Evolutionary conservation across 2,113 vertebrate species (phyloP), one percentile per base, ranked within the genome.

Genomic region (Oostethus manadensis): DNA sequence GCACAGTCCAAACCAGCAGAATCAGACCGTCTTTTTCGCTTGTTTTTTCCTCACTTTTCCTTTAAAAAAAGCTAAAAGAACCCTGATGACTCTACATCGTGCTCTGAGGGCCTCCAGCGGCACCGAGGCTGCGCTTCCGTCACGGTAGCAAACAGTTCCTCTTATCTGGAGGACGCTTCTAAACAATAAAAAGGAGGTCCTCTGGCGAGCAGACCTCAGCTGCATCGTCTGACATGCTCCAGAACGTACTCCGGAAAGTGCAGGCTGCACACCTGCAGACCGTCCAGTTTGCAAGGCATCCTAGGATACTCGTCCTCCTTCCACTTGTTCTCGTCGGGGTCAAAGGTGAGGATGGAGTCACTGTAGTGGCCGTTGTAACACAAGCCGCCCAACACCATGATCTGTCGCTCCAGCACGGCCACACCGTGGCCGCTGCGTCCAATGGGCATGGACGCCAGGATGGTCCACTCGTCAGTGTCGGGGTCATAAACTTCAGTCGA

Each of bases 311-410:
- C 97, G 67, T 99, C 97, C 90, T 99, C 97, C 88, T 99, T 99
- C 97, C 97, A 99, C 81, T 98, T 99, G 89, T 99, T 99, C 49
- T 98, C 97, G 60, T 98, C 95, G 0, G 97, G 95, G 87, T 99
- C 96, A 69, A 98, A 99, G 51, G 96, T 99, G 58, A 99, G 94
- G 86, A 99, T 99, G 0, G 97, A 99, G 93, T 99, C 97, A 65
- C 96, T 98, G 88, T 99, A 99, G 86, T 99, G 97, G 74, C 97
- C 97, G 35, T 98, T 99, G 88, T 99, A 99, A 83, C 97, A 99
- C 73, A 99, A 91, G 62, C 97, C 97, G 51, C 97, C 97, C 66
- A 99, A 93, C 87, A 99, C 97, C 94, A 99, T 98, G 90, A 99
- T 99, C 86, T 97, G 95, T 80, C 93, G 90, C 89, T 98, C 97